phyloP scores from a whole-genome alignment of 2,113 vertebrate species.

The Ellobius talpinus region DNA sequence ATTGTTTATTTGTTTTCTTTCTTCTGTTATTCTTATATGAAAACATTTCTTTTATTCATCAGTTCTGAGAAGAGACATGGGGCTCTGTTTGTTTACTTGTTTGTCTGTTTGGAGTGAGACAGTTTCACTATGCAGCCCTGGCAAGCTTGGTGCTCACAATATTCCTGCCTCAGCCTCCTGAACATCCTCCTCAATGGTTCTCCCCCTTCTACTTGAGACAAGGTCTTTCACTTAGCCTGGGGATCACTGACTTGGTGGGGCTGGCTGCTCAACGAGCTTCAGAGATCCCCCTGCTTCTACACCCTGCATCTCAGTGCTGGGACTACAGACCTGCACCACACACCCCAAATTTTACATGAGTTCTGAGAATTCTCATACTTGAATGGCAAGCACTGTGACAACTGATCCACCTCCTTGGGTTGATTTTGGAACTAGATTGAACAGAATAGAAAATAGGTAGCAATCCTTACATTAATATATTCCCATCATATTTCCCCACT shows the following conservation, averaged over 20 bases:
- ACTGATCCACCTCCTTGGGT: not conserved
- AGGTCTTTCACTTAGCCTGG: not conserved
- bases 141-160: not conserved
- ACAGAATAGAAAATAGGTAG: not conserved
- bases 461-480: not conserved
- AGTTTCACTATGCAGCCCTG: not conserved
- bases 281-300: not conserved
- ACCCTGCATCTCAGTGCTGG: not conserved
- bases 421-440: not conserved
- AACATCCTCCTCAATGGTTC: not conserved
- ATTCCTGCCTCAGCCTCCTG: not conserved
- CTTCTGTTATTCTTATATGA: not conserved
- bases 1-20: not conserved
- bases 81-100: not conserved
- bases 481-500: rapidly evolving
- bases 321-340: not conserved
- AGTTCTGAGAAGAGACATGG: not conserved
- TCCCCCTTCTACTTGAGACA: not conserved
- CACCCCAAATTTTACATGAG: not conserved
- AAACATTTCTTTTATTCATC: not conserved
- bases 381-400: not conserved
- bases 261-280: not conserved
- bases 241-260: not conserved
- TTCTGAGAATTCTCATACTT: not conserved
- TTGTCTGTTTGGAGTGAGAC: not conserved